Evolutionary conservation across 2,113 vertebrate species (phyloP).

Genomic region (Seriola dumerili): DNA sequence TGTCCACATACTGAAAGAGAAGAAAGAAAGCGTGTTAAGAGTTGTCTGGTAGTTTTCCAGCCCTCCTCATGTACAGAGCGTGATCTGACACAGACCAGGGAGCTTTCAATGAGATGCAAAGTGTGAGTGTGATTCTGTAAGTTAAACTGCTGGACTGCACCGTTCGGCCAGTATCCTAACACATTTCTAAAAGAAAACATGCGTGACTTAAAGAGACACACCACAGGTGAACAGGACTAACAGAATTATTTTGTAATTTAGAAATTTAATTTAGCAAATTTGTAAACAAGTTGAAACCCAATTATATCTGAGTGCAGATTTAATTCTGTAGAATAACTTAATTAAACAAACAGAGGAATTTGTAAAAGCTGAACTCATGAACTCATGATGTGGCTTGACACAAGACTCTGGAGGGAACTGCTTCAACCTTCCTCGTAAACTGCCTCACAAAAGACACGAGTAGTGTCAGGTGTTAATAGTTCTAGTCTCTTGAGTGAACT

Average conservation of each 20-base stretch:
- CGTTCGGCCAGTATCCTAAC: background rate
- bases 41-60: background rate
- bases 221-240: constrained; percentile 21
- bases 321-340: too few relatives aligned
- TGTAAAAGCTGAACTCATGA: too few relatives aligned
- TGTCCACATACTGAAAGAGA: constrained; percentile 92
- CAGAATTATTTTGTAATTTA: background rate
- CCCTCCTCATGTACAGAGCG: background rate
- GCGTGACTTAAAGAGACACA: constrained; percentile 45
- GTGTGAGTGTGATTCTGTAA: background rate
- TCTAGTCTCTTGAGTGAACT: background rate
- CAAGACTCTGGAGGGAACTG: too few relatives aligned
- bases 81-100: background rate
- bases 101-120: background rate
- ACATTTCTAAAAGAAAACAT: constrained; percentile 26
- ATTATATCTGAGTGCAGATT: too few relatives aligned
- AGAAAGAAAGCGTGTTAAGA: constrained; percentile 17
- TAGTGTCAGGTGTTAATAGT: background rate
- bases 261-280: background rate
- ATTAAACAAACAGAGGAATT: too few relatives aligned
- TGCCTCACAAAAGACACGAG: too few relatives aligned
- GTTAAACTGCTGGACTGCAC: background rate
- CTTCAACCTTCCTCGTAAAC: too few relatives aligned
- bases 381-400: too few relatives aligned
- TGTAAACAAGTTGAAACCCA: background rate